Evolutionary conservation across 2,888 invertebrate species (phyloP).

Genomic region (Acrobasis repandana): DNA sequence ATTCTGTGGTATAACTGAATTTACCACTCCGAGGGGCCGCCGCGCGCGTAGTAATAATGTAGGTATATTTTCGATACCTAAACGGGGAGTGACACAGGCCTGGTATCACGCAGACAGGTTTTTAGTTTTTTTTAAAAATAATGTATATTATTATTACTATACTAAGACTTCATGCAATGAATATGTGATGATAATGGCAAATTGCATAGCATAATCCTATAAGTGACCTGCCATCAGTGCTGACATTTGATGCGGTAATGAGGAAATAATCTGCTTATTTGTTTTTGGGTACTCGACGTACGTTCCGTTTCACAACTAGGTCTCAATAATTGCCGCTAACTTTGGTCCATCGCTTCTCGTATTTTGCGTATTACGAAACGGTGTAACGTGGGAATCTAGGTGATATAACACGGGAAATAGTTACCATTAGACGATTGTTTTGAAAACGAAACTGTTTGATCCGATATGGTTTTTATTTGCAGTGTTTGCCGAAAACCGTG

Average conservation of each 20-base stretch:
- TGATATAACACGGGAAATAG: constrained; percentile 1
- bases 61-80: too few species aligned
- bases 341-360: constrained; percentile 13
- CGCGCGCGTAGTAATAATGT: too few species aligned
- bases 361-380: constrained; percentile 18
- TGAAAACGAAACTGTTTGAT: too few species aligned
- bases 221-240: not conserved
- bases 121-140: too few species aligned
- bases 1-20: too few species aligned
- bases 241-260: constrained; percentile 12
- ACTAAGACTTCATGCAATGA: too few species aligned
- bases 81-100: too few species aligned
- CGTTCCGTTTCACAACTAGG: constrained; percentile 19
- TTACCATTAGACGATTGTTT: not conserved
- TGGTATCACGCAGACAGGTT: too few species aligned
- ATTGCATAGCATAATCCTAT: not conserved
- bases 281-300: constrained; percentile 7
- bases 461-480: too few species aligned
- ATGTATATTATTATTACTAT: too few species aligned
- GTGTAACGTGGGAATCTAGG: constrained; percentile 3
- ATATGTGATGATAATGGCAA: not conserved
- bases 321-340: constrained; percentile 20
- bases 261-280: constrained; percentile 5
- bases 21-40: too few species aligned
- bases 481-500: too few species aligned